Percentiles rank a stretch among this genome's conserved stretches.
Conservation (phyloP, 2,888 invertebrate genomes). For the Eupithecia subumbrata region DNA sequence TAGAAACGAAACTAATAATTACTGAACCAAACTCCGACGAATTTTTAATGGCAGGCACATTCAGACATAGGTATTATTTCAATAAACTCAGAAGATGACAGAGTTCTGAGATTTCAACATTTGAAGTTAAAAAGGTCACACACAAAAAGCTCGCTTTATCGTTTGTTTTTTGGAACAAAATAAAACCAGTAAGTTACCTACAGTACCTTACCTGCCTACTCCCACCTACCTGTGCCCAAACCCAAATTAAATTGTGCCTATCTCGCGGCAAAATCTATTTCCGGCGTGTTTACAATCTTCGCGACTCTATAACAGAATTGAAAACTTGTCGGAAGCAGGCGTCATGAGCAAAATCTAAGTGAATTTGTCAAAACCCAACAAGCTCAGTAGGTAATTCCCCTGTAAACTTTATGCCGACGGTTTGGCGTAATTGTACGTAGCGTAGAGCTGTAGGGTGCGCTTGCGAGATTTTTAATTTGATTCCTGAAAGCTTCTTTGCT, state of each 20-base stretch:
- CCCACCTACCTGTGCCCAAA: constrained; percentile 39
- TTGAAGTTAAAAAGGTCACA: neutral
- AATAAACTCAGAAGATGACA: neutral
- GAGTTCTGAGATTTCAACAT: neutral
- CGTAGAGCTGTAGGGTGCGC: constrained; percentile 16
- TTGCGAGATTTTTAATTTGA: constrained; percentile 29
- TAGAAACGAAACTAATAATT: neutral
- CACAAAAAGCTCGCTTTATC: neutral
- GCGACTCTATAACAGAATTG: constrained; percentile 66
- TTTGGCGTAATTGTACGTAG: constrained; percentile 22
- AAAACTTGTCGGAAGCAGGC: constrained; percentile 67
- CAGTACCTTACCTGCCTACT: neutral
- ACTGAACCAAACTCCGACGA: neutral
- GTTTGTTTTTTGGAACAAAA: constrained; percentile 1
- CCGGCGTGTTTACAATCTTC: constrained; percentile 60
- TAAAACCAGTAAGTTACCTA: neutral
- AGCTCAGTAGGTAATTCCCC: constrained; percentile 58
- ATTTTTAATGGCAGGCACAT: neutral
- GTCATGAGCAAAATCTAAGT: constrained; percentile 77
- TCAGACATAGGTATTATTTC: neutral
- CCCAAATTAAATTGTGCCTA: constrained; percentile 48
- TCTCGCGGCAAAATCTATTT: constrained; percentile 57
- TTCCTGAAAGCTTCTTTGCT: constrained; percentile 14
- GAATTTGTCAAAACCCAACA: constrained; percentile 79
- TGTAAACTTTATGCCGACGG: constrained; percentile 10